Conservation (phyloP, 2,888 invertebrate species). For the Philhelius pedissequus region DNA sequence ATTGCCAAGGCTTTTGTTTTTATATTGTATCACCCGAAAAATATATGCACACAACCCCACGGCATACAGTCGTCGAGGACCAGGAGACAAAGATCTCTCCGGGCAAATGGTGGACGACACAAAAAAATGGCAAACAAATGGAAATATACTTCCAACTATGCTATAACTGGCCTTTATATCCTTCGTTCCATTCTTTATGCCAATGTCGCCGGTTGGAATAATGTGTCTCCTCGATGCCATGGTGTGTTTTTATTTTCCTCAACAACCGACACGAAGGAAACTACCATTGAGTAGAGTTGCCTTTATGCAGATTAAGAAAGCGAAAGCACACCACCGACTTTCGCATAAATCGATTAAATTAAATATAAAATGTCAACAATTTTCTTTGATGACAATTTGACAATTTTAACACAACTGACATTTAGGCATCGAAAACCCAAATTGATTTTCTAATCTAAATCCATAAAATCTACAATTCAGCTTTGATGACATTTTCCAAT, state of each 20-base stretch:
- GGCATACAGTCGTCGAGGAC: neutral
- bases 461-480: too few species aligned
- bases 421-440: too few species aligned
- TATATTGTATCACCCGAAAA: conserved; percentile 50
- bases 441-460: too few species aligned
- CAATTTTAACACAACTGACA: too few species aligned
- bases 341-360: too few species aligned
- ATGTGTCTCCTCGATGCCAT: conserved; percentile 44
- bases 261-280: conserved; percentile 36
- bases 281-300: conserved; percentile 17
- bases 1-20: conserved; percentile 42
- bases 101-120: conserved; percentile 34
- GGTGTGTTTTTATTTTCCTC: conserved; percentile 49
- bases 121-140: conserved; percentile 39
- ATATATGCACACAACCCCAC: conserved; percentile 23
- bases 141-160: conserved; percentile 43
- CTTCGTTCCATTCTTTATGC: conserved; percentile 55
- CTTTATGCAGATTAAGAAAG: neutral
- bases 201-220: conserved; percentile 53
- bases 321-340: too few species aligned
- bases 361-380: too few species aligned
- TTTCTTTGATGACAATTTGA: too few species aligned
- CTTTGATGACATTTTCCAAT: too few species aligned
- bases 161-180: conserved; percentile 64
- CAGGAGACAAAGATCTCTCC: conserved; percentile 63